Percentiles rank a stretch among this genome's conserved stretches.
Conservation (phyloP, 2,113 vertebrate genomes). For the Oreochromis tanganicae region DNA sequence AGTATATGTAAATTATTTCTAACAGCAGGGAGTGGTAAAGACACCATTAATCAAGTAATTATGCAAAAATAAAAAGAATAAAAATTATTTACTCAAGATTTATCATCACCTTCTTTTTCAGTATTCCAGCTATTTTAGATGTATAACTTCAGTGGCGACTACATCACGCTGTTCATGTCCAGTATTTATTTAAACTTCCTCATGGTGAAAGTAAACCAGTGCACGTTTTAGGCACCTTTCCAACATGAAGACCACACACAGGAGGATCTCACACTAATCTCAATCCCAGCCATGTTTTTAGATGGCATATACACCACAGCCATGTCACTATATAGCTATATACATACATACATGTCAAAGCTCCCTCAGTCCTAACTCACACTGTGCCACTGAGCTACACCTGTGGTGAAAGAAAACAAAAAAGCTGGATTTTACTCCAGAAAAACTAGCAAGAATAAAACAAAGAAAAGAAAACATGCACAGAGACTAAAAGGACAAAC, state of each 20-base stretch:
- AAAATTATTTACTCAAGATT: background rate
- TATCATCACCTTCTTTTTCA: background rate
- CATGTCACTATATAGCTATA: background rate
- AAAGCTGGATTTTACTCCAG: background rate
- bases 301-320: constrained; percentile 19
- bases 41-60: background rate
- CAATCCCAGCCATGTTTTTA: constrained; percentile 12
- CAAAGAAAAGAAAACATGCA: background rate
- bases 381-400: background rate
- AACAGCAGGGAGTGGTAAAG: background rate
- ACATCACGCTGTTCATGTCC: background rate
- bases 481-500: background rate
- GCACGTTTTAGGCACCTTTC: background rate
- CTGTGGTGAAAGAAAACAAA: background rate
- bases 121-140: background rate
- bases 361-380: background rate
- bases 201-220: background rate
- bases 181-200: background rate
- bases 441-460: background rate
- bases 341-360: background rate
- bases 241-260: background rate
- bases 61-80: background rate
- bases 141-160: background rate
- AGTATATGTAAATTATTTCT: background rate
- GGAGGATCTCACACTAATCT: background rate